Percentiles rank a stretch among this genome's conserved stretches.
These are phyloP conservation scores for Acinonyx jubatus DNA, from an alignment of 2,113 vertebrate species.

Conservation along the genomic window DNA sequence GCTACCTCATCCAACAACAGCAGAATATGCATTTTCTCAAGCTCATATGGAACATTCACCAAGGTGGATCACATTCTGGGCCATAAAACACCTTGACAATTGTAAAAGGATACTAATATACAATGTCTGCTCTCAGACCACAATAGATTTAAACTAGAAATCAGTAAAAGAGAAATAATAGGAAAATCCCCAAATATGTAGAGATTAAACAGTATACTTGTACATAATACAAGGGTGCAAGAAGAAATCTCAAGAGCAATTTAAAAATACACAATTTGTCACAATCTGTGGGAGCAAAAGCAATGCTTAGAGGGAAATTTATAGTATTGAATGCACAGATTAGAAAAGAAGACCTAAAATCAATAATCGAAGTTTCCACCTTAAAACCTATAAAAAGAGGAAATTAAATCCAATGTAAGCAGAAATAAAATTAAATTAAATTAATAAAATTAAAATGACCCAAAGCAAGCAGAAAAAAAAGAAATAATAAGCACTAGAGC, in stretches of 20 bases:
- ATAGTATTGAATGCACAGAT: neutral
- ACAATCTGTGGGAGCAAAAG: neutral
- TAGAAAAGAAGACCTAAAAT: neutral
- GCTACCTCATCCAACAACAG: neutral
- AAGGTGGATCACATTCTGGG: neutral
- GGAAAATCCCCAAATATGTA: neutral
- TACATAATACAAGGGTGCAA: neutral
- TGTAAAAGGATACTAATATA: neutral
- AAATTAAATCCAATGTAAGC: neutral
- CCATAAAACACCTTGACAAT: neutral
- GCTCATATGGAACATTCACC: neutral
- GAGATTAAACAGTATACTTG: neutral
- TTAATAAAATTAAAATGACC: neutral
- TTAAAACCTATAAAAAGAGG: neutral
- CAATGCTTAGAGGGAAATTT: neutral
- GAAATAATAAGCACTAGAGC: neutral
- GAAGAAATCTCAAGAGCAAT: neutral
- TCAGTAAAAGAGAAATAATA: neutral
- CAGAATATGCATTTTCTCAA: neutral
- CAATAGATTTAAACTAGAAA: neutral
- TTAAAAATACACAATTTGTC: neutral
- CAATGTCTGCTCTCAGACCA: neutral
- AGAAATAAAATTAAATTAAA: neutral
- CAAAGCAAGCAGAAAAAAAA: neutral
- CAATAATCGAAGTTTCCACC: neutral